These are phyloP conservation scores for Diarsia dahlii DNA, from an alignment of 2,888 invertebrate genomes.

Conservation along the genomic window DNA sequence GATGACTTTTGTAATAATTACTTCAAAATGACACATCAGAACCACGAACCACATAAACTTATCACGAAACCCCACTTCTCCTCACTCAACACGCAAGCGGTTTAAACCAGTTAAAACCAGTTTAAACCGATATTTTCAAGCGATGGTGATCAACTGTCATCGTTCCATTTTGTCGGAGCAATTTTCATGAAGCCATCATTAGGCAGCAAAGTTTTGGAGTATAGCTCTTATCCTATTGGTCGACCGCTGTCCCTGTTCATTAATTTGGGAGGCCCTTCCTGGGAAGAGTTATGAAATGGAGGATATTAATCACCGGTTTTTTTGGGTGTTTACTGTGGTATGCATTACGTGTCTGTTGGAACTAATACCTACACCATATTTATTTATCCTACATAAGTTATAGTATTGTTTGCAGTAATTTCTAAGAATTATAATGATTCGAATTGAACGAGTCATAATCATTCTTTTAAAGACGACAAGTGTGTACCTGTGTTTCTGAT, in stretches of 20 bases:
- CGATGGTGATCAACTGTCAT: constrained; percentile 62
- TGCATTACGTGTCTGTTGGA: not conserved
- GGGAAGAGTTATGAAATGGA: constrained; percentile 31
- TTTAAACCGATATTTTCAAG: constrained; percentile 57
- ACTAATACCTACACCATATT: too few relatives aligned
- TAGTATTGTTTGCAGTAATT: too few relatives aligned
- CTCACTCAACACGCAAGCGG: constrained; percentile 2
- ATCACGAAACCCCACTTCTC: constrained; percentile 15
- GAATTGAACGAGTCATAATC: too few relatives aligned
- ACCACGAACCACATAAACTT: constrained; percentile 8
- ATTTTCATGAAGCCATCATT: constrained; percentile 86
- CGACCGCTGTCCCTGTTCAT: constrained; percentile 80
- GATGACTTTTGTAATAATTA: not conserved
- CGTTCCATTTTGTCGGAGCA: constrained; percentile 67
- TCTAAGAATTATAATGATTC: too few relatives aligned
- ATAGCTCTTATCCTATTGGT: constrained; percentile 75
- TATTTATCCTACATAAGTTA: too few relatives aligned
- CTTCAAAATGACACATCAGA: constrained; percentile 9
- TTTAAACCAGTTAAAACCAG: constrained; percentile 31
- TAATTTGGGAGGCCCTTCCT: constrained; percentile 77
- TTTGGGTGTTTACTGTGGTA: not conserved
- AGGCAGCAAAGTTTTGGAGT: constrained; percentile 79
- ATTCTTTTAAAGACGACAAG: too few relatives aligned
- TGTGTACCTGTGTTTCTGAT: too few relatives aligned
- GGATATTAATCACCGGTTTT: constrained; percentile 1